Evolutionary conservation across 2,888 invertebrate species (phyloP), one percentile per base, ranked within the genome.

Genomic region (Plagodis pulveraria): DNA sequence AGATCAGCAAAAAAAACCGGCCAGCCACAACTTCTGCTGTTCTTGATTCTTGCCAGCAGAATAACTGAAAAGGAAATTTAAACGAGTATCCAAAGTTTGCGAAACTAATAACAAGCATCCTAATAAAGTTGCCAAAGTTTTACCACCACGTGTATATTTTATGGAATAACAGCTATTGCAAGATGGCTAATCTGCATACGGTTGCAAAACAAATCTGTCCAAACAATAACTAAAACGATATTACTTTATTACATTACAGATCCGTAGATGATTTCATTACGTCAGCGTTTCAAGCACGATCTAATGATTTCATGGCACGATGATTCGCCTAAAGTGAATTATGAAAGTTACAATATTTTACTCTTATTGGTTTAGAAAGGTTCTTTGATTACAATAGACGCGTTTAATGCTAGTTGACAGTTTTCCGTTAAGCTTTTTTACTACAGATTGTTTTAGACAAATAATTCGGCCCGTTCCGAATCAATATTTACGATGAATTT

Each of bases 291-390:
- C 63, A 64, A 66, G 68, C 65, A 67, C 64, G 62, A 67, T 65
- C 62, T 47, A 60, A 62, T 61, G 53, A 71, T 70, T 69, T 71
- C 66, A 71, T 59, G 71, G 54, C 46, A 57, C 64, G 65, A 56
- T 66, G 66, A 65, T 63, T 50, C 51, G 58, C 49, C 60, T 62
- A 59, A 60, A 62, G 58, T 55, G 58, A 60, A 66, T 66, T 63
- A 67, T 63, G 62, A 69, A 69, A 67, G 69, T 69, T 58, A 58
- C 62, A 59, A 62, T 46, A 52, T 51, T 49, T 60, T 61, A 46
- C 34, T 58, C 49, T 62, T 63, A 56, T 61, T 59, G 12, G 49
- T 58, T 58, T 62, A 62, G 58, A 62, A 62, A 62, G 62, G 57
- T 50, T 34, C 40, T 38, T 40, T 40, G 40, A 10, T 10, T 40